Percentiles rank a stretch among this genome's conserved stretches.
These are phyloP conservation scores for Lissonota sp. DNA, from an alignment of 2,888 invertebrate genomes.

Conservation along the genomic window DNA sequence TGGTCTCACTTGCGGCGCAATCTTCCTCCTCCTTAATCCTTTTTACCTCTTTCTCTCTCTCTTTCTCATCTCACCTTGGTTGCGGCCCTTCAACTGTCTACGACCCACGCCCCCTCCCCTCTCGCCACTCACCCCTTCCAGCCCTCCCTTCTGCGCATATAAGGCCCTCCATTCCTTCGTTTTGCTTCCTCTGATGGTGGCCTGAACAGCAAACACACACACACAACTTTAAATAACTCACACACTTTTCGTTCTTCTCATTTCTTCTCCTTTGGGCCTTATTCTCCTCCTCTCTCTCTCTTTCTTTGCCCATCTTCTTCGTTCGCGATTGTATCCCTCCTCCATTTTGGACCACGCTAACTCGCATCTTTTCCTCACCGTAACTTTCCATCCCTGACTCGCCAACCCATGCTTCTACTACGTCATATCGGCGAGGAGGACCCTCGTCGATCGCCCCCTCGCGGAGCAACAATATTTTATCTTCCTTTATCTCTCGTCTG, in stretches of 20 bases:
- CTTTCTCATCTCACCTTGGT: conserved; percentile 82
- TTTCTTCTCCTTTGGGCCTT: conserved; percentile 51
- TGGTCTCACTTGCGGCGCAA: conserved; percentile 38
- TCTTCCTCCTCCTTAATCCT: conserved; percentile 43
- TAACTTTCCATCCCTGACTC: conserved; percentile 45
- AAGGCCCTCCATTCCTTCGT: conserved; percentile 19
- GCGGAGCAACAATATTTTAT: conserved; percentile 45
- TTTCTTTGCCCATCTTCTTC: conserved; percentile 1
- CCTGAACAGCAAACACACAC: neutral
- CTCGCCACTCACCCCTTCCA: conserved; percentile 74
- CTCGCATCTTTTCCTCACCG: neutral
- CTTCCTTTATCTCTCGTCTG: conserved; percentile 28
- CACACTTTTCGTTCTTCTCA: conserved; percentile 27
- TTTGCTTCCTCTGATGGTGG: conserved; percentile 19
- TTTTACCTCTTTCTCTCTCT: conserved; percentile 61
- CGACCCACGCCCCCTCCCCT: conserved; percentile 79
- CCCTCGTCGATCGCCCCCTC: conserved; percentile 38
- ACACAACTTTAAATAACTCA: too few species aligned
- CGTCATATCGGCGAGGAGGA: conserved; percentile 58
- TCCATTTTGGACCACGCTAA: neutral
- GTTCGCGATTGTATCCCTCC: neutral
- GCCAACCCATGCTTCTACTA: conserved; percentile 36
- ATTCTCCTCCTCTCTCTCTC: conserved; percentile 1
- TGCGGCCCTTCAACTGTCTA: conserved; percentile 84
- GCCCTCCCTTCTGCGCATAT: conserved; percentile 50